Evolutionary conservation across 2,113 vertebrate species (phyloP), one percentile per base, ranked within the genome.

Genomic region (Hassar affinis): DNA sequence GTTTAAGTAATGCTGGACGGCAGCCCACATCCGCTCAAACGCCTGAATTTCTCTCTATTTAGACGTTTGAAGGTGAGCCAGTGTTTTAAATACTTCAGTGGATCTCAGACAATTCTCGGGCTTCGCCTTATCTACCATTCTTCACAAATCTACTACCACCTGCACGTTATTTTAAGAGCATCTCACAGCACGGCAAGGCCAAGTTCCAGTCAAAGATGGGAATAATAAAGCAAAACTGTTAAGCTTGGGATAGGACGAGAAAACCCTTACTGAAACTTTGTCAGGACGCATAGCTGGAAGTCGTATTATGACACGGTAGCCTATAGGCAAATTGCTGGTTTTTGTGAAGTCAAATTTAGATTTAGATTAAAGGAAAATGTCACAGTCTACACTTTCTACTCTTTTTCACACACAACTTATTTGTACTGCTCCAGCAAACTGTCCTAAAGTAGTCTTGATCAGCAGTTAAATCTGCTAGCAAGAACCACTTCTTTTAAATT

Each of bases 1-100:
- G 61, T 93, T 93, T 93, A 92, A 91, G 90, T 92, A 91, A 89
- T 92, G 91, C 95, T 96, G 96, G 95, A 91, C 89, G 87, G 87
- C 88, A 75, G 88, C 89, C 89, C 79, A 86, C 68, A 87, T 87
- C 83, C 79, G 61, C 80, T 83, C 52, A 81, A 85, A 86, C 47
- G 56, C 64, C 66, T 77, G 79, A 79, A 85, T 87, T 68, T 85
- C 78, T 83, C 83, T 79, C 25, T 80, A 22, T 85, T 87, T 45
- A 71, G 54, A 35, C 72, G 62, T 90, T 84, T 80, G 83, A 88
- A 84, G 86, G 79, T 47, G 54, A 86, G 87, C 87, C 89, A 88
- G 83, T 82, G 76, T 88, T 86, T 88, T 86, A 86, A 85, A 88
- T 86, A 85, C 86, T 87, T 79, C 76, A 74, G 77, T 15, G 71